Percentiles rank a stretch among this genome's conserved stretches.
Conservation (phyloP, 2,113 vertebrate genomes). For the Pseudonaja textilis region DNA sequence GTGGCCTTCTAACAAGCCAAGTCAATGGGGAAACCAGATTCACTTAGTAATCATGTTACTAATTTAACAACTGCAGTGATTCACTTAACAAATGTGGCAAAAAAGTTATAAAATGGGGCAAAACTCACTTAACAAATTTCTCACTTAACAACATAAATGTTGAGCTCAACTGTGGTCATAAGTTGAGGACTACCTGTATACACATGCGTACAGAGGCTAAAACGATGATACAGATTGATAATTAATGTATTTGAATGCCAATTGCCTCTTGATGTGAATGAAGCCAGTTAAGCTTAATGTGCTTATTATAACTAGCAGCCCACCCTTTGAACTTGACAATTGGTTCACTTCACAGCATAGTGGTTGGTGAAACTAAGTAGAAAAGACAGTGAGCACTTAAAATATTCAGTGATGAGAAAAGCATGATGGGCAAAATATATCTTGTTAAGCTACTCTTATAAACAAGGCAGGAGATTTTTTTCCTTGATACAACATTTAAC, state of each 20-base stretch:
- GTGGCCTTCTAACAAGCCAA: too few relatives aligned
- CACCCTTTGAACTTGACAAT: not conserved
- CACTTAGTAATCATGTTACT: too few relatives aligned
- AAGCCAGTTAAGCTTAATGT: constrained; percentile 6
- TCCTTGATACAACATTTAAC: not conserved
- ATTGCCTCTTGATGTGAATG: not conserved
- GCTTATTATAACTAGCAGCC: not conserved
- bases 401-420: constrained; percentile 22
- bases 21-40: too few relatives aligned
- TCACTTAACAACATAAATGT: too few relatives aligned
- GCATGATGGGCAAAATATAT: not conserved
- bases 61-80: too few relatives aligned
- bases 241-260: not conserved
- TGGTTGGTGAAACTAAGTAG: not conserved
- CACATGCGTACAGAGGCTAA: not conserved
- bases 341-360: not conserved
- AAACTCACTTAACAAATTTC: too few relatives aligned
- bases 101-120: too few relatives aligned
- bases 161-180: too few relatives aligned
- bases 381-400: not conserved
- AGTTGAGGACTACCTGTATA: too few relatives aligned
- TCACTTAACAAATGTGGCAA: too few relatives aligned
- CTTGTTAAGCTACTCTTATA: not conserved
- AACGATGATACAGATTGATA: not conserved
- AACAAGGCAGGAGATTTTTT: not conserved